phyloP scores from a whole-genome alignment of 2,797 vertebrate genomes.

The Protonibea diacanthus region DNA sequence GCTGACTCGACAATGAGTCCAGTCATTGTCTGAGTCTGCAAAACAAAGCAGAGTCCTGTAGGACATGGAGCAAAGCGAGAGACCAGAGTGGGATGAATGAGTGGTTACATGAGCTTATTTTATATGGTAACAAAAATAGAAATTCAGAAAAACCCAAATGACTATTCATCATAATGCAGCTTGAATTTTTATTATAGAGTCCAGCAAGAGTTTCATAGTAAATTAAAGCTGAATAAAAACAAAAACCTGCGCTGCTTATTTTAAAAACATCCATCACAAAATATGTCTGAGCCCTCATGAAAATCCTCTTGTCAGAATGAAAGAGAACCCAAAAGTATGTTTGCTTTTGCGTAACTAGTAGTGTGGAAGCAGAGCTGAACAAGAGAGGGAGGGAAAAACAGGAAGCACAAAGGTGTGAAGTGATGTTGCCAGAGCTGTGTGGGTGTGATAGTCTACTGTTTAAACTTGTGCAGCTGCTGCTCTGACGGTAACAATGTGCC shows the following conservation, averaged over 20 bases:
- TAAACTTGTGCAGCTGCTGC: constrained; percentile 57
- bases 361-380: constrained; percentile 14
- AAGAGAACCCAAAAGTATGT: constrained; percentile 9
- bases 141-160: constrained; percentile 23
- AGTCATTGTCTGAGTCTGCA: constrained; percentile 62
- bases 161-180: constrained; percentile 7
- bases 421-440: constrained; percentile 15
- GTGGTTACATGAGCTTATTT: constrained; percentile 36
- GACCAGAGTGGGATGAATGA: constrained; percentile 42
- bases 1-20: constrained; percentile 65
- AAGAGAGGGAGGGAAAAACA: constrained; percentile 1
- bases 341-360: constrained; percentile 15
- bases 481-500: not conserved
- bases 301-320: not conserved
- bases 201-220: constrained; percentile 7
- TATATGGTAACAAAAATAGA: constrained; percentile 24
- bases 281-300: not conserved
- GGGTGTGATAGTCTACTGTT: constrained; percentile 45
- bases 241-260: not conserved
- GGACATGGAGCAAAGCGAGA: constrained; percentile 44
- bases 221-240: not conserved
- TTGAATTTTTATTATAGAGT: constrained; percentile 1
- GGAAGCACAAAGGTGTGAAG: constrained; percentile 58
- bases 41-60: constrained; percentile 62
- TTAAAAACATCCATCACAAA: not conserved